Evolutionary conservation across 2,797 vertebrate species (phyloP).

Genomic region (Acestrorhynchus altus): DNA sequence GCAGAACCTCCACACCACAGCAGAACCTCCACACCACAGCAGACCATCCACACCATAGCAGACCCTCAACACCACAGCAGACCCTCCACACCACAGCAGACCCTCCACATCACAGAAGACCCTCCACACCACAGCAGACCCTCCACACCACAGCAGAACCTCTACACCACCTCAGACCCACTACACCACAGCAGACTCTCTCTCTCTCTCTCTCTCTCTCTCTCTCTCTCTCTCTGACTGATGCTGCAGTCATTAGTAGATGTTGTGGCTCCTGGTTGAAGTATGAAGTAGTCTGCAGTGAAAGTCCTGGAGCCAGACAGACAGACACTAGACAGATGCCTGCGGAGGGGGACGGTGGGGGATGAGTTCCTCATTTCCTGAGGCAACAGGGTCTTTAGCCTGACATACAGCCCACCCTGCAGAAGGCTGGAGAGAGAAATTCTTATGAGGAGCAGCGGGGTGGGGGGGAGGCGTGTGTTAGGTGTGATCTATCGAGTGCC

Average conservation of each 20-base stretch:
- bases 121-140: too few relatives aligned
- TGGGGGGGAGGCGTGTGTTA: slow-evolving; percentile 3
- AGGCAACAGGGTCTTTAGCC: slow-evolving; percentile 32
- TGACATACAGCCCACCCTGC: slow-evolving; percentile 45
- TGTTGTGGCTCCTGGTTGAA: slow-evolving; percentile 10
- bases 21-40: too few relatives aligned
- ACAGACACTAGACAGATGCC: slow-evolving; percentile 6
- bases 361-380: slow-evolving; percentile 36
- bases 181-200: too few relatives aligned
- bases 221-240: background rate
- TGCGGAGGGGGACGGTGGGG: slow-evolving; percentile 15
- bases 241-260: slow-evolving; percentile 1
- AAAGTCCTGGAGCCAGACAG: background rate
- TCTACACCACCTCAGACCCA: too few relatives aligned
- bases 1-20: too few relatives aligned
- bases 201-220: background rate
- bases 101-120: too few relatives aligned
- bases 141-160: too few relatives aligned
- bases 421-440: slow-evolving; percentile 14
- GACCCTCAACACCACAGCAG: too few relatives aligned
- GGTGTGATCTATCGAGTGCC: slow-evolving; percentile 7
- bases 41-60: too few relatives aligned
- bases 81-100: too few relatives aligned
- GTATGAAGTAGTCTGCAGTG: background rate
- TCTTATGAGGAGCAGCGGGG: background rate